phyloP scores from a whole-genome alignment of 2,888 invertebrate species.

The Auanema freiburgensis region DNA sequence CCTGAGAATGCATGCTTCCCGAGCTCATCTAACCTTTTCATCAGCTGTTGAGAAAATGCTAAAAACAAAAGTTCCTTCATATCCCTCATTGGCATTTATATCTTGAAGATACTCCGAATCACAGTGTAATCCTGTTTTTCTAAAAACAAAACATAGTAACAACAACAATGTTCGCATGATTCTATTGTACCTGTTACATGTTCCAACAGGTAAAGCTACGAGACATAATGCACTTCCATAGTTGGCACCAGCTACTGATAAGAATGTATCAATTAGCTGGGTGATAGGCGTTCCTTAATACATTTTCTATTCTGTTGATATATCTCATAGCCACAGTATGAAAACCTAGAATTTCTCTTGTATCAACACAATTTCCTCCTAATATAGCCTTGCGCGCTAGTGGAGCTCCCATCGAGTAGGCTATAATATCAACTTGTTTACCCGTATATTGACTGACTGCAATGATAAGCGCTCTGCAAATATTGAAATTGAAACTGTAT shows the following conservation, averaged over 20 bases:
- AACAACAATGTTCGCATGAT: not conserved
- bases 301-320: not conserved
- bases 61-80: slow-evolving; percentile 59
- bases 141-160: slow-evolving; percentile 21
- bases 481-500: not conserved
- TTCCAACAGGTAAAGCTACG: slow-evolving; percentile 61
- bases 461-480: slow-evolving; percentile 57
- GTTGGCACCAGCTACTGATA: slow-evolving; percentile 63
- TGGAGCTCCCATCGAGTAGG: slow-evolving; percentile 63
- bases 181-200: slow-evolving; percentile 45
- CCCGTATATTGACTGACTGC: slow-evolving; percentile 62
- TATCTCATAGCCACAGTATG: not conserved
- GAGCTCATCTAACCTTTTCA: slow-evolving; percentile 48
- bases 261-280: slow-evolving; percentile 60
- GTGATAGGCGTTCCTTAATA: slow-evolving; percentile 54
- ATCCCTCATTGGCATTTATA: slow-evolving; percentile 52
- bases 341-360: slow-evolving; percentile 51
- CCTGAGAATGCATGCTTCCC: not conserved
- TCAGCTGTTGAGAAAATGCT: slow-evolving; percentile 60
- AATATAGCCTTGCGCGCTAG: slow-evolving; percentile 58
- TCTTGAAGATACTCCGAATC: slow-evolving; percentile 61
- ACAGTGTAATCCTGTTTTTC: slow-evolving; percentile 58
- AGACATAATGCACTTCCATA: slow-evolving; percentile 58
- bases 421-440: slow-evolving; percentile 58
- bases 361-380: slow-evolving; percentile 56